phyloP scores from a whole-genome alignment of 2,888 invertebrate species.

The Anorthoa munda region DNA sequence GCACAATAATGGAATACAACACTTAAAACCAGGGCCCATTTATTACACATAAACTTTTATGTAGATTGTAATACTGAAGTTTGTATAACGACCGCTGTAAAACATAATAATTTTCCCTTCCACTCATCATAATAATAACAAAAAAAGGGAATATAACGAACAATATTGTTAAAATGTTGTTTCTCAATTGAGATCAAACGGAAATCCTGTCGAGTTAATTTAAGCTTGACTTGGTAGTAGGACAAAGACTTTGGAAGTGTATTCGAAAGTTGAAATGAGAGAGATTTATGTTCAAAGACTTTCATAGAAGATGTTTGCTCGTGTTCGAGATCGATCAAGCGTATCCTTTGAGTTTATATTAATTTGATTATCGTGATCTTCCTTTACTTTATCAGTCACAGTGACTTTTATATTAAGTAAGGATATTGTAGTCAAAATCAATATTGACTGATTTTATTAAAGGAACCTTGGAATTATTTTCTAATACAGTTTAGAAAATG shows the following conservation, averaged over 20 bases:
- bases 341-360: slow-evolving; percentile 25
- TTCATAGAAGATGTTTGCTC: slow-evolving; percentile 35
- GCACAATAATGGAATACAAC: slow-evolving; percentile 62
- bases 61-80: slow-evolving; percentile 66
- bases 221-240: slow-evolving; percentile 23
- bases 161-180: slow-evolving; percentile 35
- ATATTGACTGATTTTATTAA: slow-evolving; percentile 1
- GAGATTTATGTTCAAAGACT: slow-evolving; percentile 38
- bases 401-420: neutral
- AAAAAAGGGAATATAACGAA: slow-evolving; percentile 31
- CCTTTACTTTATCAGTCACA: neutral
- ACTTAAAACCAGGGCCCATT: slow-evolving; percentile 67
- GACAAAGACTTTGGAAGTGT: slow-evolving; percentile 41
- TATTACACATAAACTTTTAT: slow-evolving; percentile 73
- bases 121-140: slow-evolving; percentile 38
- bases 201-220: slow-evolving; percentile 38
- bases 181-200: slow-evolving; percentile 46
- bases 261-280: slow-evolving; percentile 33
- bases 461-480: neutral
- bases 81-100: slow-evolving; percentile 61
- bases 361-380: slow-evolving; percentile 27
- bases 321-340: slow-evolving; percentile 34
- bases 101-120: slow-evolving; percentile 61
- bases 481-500: neutral
- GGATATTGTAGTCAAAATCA: neutral